phyloP scores from a whole-genome alignment of 1,140 invertebrate species.

The Ctenoplectra terminalis region DNA sequence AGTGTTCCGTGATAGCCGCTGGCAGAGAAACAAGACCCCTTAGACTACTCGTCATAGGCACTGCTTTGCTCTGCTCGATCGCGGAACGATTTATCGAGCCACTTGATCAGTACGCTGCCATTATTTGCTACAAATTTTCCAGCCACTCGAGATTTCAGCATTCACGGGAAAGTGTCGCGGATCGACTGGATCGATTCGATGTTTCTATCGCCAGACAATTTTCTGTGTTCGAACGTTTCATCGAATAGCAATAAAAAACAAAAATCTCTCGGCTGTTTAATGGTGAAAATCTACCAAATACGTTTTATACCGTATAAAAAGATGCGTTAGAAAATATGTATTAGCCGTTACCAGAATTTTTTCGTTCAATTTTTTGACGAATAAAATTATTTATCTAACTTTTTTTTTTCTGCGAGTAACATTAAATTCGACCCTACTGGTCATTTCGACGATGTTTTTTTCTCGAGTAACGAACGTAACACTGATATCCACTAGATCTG shows the following conservation, averaged over 20 bases:
- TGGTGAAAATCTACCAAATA: neutral
- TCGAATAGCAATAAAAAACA: too few relatives aligned
- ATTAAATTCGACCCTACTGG: neutral
- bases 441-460: neutral
- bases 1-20: slow-evolving; percentile 17
- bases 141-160: neutral
- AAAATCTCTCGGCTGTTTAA: neutral
- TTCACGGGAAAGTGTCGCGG: neutral
- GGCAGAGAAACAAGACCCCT: slow-evolving; percentile 34
- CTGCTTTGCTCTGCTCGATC: neutral
- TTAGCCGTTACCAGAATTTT: neutral
- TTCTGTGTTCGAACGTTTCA: too few relatives aligned
- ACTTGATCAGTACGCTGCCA: slow-evolving; percentile 7
- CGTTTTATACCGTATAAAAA: too few relatives aligned
- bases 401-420: neutral
- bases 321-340: accelerated
- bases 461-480: slow-evolving; percentile 24
- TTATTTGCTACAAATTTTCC: slow-evolving; percentile 28
- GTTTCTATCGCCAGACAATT: neutral
- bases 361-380: neutral
- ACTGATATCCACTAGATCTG: neutral
- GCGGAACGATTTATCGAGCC: slow-evolving; percentile 22
- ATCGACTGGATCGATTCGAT: neutral
- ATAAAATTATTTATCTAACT: neutral
- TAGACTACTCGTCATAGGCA: slow-evolving; percentile 32